phyloP scores from a whole-genome alignment of 2,888 invertebrate genomes.

The Lasiommata megera region DNA sequence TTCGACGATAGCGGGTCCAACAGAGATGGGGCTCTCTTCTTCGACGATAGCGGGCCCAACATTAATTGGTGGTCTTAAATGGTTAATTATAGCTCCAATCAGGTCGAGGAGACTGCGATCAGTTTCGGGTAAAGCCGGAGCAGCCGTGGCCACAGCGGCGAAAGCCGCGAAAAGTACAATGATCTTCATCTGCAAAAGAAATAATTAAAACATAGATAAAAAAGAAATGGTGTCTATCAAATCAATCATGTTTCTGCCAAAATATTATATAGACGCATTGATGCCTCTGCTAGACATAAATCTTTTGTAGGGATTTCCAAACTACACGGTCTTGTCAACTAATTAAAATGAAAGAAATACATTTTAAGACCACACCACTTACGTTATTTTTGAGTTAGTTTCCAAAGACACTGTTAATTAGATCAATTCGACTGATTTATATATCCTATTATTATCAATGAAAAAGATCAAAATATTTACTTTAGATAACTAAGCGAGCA shows the following conservation, averaged over 20 bases:
- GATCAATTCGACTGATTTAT: slow-evolving; percentile 6
- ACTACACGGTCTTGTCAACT: no score
- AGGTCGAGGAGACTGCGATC: slow-evolving; percentile 33
- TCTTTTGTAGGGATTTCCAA: no score
- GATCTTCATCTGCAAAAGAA: slow-evolving; percentile 53
- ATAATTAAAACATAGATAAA: background rate
- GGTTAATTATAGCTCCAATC: slow-evolving; percentile 44
- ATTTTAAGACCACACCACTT: slow-evolving; percentile 2
- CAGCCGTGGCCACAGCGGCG: slow-evolving; percentile 37
- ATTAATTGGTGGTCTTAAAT: slow-evolving; percentile 27
- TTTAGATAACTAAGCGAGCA: background rate
- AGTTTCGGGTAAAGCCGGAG: slow-evolving; percentile 18
- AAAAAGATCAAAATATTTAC: background rate
- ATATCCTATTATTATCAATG: slow-evolving; percentile 8
- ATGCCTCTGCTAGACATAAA: no score
- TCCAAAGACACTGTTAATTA: slow-evolving; percentile 5
- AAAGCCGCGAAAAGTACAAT: slow-evolving; percentile 53
- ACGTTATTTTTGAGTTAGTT: background rate
- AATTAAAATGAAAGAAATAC: no score
- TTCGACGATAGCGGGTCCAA: slow-evolving; percentile 35
- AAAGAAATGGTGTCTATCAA: no score
- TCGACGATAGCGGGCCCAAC: slow-evolving; percentile 9
- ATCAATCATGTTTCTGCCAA: no score
- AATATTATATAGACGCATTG: no score
- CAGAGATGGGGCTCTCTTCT: slow-evolving; percentile 25